These are phyloP conservation scores for Tortrix viridana DNA, from an alignment of 2,888 invertebrate species.

Conservation along the genomic window DNA sequence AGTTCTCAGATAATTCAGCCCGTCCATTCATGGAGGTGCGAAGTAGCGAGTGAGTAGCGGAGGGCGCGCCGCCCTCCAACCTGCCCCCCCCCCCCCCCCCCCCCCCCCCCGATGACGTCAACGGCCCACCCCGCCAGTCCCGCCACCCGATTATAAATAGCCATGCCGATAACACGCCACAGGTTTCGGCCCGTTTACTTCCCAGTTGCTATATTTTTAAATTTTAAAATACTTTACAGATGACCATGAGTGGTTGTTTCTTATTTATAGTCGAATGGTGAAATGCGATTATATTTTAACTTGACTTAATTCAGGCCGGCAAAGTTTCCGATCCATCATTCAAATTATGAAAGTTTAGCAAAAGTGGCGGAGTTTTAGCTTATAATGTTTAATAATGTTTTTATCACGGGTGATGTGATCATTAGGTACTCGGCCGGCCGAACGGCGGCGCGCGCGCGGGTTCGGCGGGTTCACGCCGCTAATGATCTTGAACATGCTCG, in stretches of 20 bases:
- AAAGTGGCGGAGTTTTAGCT: background rate
- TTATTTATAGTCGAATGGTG: background rate
- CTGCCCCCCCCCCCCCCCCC: conserved; percentile 48
- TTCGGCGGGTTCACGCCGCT: conserved; percentile 19
- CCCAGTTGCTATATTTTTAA: conserved; percentile 24
- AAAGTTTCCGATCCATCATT: conserved; percentile 12
- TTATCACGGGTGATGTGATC: background rate
- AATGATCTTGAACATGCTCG: conserved; percentile 28
- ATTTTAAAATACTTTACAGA: conserved; percentile 27
- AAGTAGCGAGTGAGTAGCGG: conserved; percentile 81
- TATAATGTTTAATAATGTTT: background rate
- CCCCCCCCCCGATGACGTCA: conserved; percentile 71
- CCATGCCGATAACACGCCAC: conserved; percentile 75
- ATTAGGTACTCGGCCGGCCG: no score
- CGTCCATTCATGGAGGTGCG: conserved; percentile 81
- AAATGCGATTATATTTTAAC: conserved; percentile 4
- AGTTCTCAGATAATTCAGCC: conserved; percentile 72
- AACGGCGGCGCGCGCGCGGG: background rate
- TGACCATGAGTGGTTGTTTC: conserved; percentile 3
- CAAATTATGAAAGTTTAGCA: background rate
- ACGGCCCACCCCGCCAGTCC: conserved; percentile 71
- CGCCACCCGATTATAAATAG: conserved; percentile 79
- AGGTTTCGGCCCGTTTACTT: conserved; percentile 69
- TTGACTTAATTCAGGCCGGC: background rate
- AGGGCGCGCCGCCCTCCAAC: conserved; percentile 65